A percentile compares a stretch with the other conserved stretches of the same genome.
Conservation (phyloP, 2,797 vertebrate species). For the Propithecus perrieri region DNA sequence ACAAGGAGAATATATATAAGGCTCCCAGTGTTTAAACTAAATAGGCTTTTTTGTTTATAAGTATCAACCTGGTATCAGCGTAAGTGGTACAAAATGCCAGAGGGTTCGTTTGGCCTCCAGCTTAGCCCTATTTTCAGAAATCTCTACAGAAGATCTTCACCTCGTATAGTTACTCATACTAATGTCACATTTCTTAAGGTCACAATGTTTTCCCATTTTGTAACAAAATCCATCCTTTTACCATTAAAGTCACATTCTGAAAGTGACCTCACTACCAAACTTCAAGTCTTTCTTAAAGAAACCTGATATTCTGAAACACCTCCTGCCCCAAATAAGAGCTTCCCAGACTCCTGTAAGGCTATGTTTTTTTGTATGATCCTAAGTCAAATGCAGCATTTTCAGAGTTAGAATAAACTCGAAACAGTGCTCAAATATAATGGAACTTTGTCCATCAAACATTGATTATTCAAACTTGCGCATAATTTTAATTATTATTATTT, state of each 20-base stretch:
- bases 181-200: background rate
- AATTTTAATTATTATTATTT: conserved; percentile 8
- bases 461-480: background rate
- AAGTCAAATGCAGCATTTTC: background rate
- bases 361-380: background rate
- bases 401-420: background rate
- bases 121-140: background rate
- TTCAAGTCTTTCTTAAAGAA: conserved; percentile 23
- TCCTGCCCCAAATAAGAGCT: conserved; percentile 2
- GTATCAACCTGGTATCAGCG: background rate
- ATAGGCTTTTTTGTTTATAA: background rate
- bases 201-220: background rate
- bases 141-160: background rate
- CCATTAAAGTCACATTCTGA: background rate
- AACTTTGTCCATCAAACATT: background rate
- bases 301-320: background rate
- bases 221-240: background rate
- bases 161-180: background rate
- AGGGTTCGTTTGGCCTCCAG: background rate
- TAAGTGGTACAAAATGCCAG: background rate
- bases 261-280: background rate
- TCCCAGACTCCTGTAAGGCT: background rate
- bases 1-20: background rate
- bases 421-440: background rate
- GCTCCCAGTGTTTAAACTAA: background rate